Percentiles rank a stretch among this genome's conserved stretches.
Evolutionary conservation across 1,140 invertebrate species (phyloP).

Genomic region (Drosophila grimshawi): DNA sequence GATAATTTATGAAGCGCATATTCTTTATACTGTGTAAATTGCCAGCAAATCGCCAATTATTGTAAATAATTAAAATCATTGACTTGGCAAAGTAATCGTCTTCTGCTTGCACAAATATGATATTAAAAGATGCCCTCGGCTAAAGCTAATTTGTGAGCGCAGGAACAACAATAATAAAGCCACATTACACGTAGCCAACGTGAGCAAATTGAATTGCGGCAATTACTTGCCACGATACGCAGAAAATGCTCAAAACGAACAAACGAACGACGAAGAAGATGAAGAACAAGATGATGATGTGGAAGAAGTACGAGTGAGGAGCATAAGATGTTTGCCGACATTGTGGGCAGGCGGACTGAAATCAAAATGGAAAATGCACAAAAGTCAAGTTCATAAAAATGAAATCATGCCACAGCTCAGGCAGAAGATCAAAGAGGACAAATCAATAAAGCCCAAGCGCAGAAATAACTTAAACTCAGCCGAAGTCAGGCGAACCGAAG

Average conservation of each 20-base stretch:
- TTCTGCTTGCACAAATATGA: slow-evolving; percentile 11
- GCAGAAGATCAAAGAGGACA: slow-evolving; percentile 82
- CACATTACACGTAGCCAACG: slow-evolving; percentile 69
- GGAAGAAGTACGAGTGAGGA: slow-evolving; percentile 12
- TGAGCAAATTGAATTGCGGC: slow-evolving; percentile 80
- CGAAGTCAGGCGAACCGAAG: slow-evolving; percentile 45
- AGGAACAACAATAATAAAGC: slow-evolving; percentile 54
- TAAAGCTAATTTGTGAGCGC: slow-evolving; percentile 41
- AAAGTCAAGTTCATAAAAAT: slow-evolving; percentile 82
- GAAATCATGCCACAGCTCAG: slow-evolving; percentile 81
- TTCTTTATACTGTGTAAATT: not conserved
- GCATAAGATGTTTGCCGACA: not conserved
- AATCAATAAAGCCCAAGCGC: slow-evolving; percentile 74
- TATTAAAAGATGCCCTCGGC: slow-evolving; percentile 10
- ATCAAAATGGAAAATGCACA: slow-evolving; percentile 59
- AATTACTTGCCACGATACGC: slow-evolving; percentile 80
- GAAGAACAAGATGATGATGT: slow-evolving; percentile 9
- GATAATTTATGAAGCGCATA: not conserved
- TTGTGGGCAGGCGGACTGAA: slow-evolving; percentile 11
- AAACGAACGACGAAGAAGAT: not conserved
- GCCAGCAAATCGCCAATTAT: not conserved
- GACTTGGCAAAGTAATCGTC: not conserved
- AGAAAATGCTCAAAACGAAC: slow-evolving; percentile 50
- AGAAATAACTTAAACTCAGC: slow-evolving; percentile 79
- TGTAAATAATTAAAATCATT: slow-evolving; percentile 23